Conservation (phyloP, 2,888 invertebrate genomes). For the Mesoligia furuncula region DNA sequence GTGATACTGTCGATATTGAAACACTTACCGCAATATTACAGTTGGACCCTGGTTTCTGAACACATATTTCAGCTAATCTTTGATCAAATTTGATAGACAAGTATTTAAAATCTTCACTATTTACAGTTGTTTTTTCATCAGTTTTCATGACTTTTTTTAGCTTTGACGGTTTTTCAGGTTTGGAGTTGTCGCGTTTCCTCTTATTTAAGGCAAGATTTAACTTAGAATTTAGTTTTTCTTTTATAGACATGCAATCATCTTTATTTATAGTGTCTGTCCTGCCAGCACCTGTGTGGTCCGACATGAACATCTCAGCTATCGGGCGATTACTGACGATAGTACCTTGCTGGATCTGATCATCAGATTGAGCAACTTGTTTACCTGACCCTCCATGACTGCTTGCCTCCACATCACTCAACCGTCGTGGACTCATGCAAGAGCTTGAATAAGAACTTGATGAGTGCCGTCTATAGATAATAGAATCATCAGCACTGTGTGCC, state of each 20-base stretch:
- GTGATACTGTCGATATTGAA: slow-evolving; percentile 2
- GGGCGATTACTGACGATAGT: slow-evolving; percentile 40
- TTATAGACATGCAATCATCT: slow-evolving; percentile 85
- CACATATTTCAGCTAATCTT: slow-evolving; percentile 82
- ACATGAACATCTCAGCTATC: slow-evolving; percentile 70
- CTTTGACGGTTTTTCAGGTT: slow-evolving; percentile 81
- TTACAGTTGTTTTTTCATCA: slow-evolving; percentile 59
- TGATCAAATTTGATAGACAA: slow-evolving; percentile 79
- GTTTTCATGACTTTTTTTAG: slow-evolving; percentile 76
- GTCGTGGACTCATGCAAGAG: slow-evolving; percentile 92
- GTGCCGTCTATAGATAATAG: slow-evolving; percentile 95
- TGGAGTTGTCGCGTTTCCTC: slow-evolving; percentile 82
- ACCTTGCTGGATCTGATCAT: slow-evolving; percentile 58
- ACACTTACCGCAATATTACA: slow-evolving; percentile 80
- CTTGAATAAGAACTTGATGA: slow-evolving; percentile 96
- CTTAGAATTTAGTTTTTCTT: slow-evolving; percentile 86
- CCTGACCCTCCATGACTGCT: slow-evolving; percentile 68
- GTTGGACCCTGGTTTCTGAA: slow-evolving; percentile 76
- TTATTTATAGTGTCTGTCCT: slow-evolving; percentile 82
- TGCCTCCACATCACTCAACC: slow-evolving; percentile 89
- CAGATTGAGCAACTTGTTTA: slow-evolving; percentile 52
- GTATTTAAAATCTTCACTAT: slow-evolving; percentile 73
- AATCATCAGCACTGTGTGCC: slow-evolving; percentile 93
- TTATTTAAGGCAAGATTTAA: slow-evolving; percentile 85
- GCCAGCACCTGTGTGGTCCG: slow-evolving; percentile 66